Percentiles rank a stretch among this genome's conserved stretches.
phyloP scores from a whole-genome alignment of 2,797 vertebrate genomes.

The Bothrops alternatus region DNA sequence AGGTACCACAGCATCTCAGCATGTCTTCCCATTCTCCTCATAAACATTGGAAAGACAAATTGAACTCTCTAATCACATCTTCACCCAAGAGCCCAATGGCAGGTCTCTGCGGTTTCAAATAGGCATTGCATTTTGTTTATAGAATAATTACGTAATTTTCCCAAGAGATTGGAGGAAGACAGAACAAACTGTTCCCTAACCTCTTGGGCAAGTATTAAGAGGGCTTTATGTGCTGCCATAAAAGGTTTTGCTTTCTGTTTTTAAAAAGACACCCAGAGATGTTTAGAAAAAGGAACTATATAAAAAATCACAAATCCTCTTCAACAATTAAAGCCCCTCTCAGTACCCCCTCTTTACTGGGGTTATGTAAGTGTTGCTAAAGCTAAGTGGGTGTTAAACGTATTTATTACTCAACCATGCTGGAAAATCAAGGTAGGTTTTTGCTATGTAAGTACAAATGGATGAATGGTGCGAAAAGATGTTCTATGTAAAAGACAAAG shows the following conservation, averaged over 20 bases:
- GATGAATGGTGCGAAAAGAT: neutral
- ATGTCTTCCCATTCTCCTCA: constrained; percentile 41
- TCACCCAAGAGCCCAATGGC: constrained; percentile 63
- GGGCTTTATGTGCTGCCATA: constrained; percentile 58
- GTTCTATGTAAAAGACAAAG: neutral
- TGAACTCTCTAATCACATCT: constrained; percentile 62
- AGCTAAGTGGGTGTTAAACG: neutral
- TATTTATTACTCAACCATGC: neutral
- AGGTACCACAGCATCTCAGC: constrained; percentile 48
- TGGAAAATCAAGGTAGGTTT: neutral
- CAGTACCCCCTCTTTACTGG: neutral
- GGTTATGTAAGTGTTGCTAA: neutral
- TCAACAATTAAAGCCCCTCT: neutral
- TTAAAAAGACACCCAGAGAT: constrained; percentile 48
- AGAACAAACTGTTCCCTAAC: constrained; percentile 63
- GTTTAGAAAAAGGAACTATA: constrained; percentile 50
- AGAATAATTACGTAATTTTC: constrained; percentile 67
- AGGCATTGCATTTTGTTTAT: constrained; percentile 68
- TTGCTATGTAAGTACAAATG: neutral
- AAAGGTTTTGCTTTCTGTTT: constrained; percentile 64
- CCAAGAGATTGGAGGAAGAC: constrained; percentile 58
- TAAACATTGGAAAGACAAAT: constrained; percentile 59
- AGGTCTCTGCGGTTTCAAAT: constrained; percentile 59
- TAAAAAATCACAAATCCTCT: constrained; percentile 6
- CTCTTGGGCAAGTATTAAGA: constrained; percentile 64